Evolutionary conservation across 2,113 vertebrate species (phyloP), one percentile per base, ranked within the genome.

Genomic region (Phocoena phocoena): DNA sequence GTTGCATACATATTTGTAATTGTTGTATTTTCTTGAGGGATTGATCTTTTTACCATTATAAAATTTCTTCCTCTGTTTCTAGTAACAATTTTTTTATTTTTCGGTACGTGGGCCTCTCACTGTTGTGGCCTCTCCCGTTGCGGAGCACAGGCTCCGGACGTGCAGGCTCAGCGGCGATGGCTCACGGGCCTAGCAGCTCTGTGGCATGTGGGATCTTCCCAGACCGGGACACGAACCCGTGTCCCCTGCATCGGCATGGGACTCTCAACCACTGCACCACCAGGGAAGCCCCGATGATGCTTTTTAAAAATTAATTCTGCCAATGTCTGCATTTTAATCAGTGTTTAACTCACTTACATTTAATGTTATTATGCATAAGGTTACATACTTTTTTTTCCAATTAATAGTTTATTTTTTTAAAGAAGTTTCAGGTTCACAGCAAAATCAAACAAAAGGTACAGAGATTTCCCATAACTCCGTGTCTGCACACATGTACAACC

Each of bases 231-330:
- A 44, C 44, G 44, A 44, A 44, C 44, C 44, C 44, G 44, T 44
- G 44, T 8, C 7, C 44, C 44, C 44, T 44, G 44, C 44, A 44
- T 44, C 8, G 1, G 44, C 8, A 44, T 7, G 44, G 44, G 44
- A 44, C 44, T 44, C 8, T 44, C 44, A 44, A 44, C 44, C 44
- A 44, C 44, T 44, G 44, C 8, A 8, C 44, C 44, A 44, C 44
- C 44, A 44, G 44, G 44, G 44, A 44, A 44, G 44, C 44, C 44
- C 44, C 44, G 65, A 73, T 62, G 8, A 47, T n/a, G 31, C 1
- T 88, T 88, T 81, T 4, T 8, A 88, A 88, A 68, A 81, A 50
- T 73, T 28, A 26, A 94, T 71, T 62, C 74, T 53, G 74, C 38
- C 41, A 28, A 62, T 26, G 9, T 74, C 74, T 81, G 9, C 38